A percentile compares a stretch with the other conserved stretches of the same genome.
These are phyloP conservation scores for Cebidichthys violaceus DNA, from an alignment of 2,113 vertebrate species.

Conservation along the genomic window DNA sequence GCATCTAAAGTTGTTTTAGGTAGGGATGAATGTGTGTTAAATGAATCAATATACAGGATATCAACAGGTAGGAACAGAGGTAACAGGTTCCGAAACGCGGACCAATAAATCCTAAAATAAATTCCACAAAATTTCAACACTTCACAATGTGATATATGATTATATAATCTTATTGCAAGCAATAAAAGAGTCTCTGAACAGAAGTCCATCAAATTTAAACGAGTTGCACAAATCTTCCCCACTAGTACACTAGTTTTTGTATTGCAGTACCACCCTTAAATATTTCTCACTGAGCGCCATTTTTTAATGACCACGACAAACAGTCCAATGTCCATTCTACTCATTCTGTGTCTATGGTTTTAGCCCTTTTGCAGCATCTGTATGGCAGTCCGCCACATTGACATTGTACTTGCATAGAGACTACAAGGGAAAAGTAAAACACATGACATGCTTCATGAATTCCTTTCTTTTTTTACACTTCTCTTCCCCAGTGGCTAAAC, in stretches of 20 bases:
- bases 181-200: not conserved
- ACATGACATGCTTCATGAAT: not conserved
- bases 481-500: not conserved
- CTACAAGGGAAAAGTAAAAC: too few relatives aligned
- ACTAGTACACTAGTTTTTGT: not conserved
- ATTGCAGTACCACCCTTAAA: not conserved
- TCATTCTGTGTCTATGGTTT: too few relatives aligned
- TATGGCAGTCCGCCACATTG: not conserved
- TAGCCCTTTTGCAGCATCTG: not conserved
- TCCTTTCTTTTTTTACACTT: too few relatives aligned
- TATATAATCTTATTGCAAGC: too few relatives aligned
- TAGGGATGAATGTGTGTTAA: not conserved
- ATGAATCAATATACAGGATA: not conserved
- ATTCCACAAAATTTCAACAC: not conserved
- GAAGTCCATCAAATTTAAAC: not conserved
- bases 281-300: not conserved
- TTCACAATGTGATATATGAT: not conserved
- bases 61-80: not conserved
- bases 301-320: not conserved
- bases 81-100: not conserved
- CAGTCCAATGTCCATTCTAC: too few relatives aligned
- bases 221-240: not conserved
- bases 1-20: not conserved
- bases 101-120: not conserved
- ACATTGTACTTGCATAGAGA: not conserved